A percentile compares a stretch with the other conserved stretches of the same genome.
Evolutionary conservation across 1,140 invertebrate genomes (phyloP).

Genomic region (Mizuhopecten yessoensis): DNA sequence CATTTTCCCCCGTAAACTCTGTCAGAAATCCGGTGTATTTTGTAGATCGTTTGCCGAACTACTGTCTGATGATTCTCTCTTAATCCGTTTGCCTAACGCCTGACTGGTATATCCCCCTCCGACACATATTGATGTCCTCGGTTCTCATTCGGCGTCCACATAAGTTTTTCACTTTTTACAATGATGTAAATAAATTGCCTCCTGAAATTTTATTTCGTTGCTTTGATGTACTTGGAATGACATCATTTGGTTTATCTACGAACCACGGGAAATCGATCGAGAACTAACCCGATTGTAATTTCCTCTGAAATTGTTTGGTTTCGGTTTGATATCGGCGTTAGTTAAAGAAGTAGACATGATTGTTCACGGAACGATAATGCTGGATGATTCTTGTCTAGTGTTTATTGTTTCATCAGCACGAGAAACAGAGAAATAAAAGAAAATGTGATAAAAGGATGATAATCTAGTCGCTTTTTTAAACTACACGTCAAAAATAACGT

Average conservation of each 20-base stretch:
- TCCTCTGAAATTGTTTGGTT: slow-evolving; percentile 1
- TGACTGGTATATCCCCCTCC: too few relatives aligned
- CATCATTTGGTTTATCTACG: not conserved
- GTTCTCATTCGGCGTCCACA: not conserved
- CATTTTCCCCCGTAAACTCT: too few relatives aligned
- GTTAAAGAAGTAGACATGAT: not conserved
- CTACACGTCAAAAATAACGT: too few relatives aligned
- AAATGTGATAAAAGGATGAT: not conserved
- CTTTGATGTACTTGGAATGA: not conserved
- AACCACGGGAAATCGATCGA: not conserved
- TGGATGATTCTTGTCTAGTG: not conserved
- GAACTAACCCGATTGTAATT: not conserved
- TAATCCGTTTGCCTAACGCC: not conserved
- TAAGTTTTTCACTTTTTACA: not conserved
- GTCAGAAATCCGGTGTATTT: too few relatives aligned
- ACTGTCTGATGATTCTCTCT: not conserved
- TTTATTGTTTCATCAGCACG: not conserved
- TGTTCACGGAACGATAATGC: not conserved
- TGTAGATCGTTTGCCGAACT: not conserved
- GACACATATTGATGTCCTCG: too few relatives aligned
- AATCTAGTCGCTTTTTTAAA: not conserved
- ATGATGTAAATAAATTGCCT: slow-evolving; percentile 13
- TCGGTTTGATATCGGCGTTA: not conserved
- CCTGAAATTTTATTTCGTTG: slow-evolving; percentile 6
- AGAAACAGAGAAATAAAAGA: not conserved